These are phyloP conservation scores for Threskiornis aethiopicus DNA, from an alignment of 2,797 vertebrate species.

Conservation along the genomic window DNA sequence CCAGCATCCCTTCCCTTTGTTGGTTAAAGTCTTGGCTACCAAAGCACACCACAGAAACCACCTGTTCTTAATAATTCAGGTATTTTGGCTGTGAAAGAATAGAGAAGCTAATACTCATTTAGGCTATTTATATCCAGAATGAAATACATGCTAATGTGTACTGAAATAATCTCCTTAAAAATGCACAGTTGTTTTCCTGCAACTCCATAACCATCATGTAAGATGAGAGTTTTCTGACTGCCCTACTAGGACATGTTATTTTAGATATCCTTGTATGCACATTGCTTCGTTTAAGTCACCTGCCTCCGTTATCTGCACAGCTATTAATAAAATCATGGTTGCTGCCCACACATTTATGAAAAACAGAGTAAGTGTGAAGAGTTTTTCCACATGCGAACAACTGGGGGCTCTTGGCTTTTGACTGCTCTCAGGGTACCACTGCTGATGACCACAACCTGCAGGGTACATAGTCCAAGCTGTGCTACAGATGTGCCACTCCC, in stretches of 20 bases:
- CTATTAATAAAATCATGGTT: background rate
- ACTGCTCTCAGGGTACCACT: background rate
- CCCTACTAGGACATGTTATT: background rate
- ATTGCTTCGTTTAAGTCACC: background rate
- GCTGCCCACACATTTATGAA: background rate
- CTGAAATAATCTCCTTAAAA: background rate
- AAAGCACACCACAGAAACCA: background rate
- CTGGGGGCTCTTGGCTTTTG: background rate
- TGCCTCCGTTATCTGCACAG: background rate
- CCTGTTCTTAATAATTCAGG: background rate
- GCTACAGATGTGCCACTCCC: background rate
- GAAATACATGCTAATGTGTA: background rate
- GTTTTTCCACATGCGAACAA: background rate
- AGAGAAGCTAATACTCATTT: background rate
- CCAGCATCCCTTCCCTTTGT: background rate
- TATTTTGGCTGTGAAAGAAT: background rate
- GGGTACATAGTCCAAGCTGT: background rate
- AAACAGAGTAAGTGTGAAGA: background rate
- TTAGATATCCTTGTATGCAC: background rate
- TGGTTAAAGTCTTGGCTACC: background rate
- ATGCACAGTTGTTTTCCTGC: accelerated
- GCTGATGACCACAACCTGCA: background rate
- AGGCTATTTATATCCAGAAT: background rate
- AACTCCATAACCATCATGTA: background rate
- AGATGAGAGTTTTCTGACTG: background rate